A percentile compares a stretch with the other conserved stretches of the same genome.
phyloP scores from a whole-genome alignment of 2,888 invertebrate genomes.

The Nomada lathburiana region DNA sequence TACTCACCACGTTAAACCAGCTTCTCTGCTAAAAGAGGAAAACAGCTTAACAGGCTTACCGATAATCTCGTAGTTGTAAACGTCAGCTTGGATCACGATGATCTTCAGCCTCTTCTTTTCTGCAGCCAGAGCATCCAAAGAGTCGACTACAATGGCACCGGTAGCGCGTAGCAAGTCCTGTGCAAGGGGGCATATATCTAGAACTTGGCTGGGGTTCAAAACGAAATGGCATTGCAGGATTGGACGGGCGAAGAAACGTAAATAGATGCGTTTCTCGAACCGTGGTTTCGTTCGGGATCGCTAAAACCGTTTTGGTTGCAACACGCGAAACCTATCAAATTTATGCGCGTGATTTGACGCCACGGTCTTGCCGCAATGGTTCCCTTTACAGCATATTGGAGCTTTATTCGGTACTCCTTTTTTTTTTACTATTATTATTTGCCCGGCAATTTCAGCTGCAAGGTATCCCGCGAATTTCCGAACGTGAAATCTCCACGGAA shows the following conservation, averaged over 20 bases:
- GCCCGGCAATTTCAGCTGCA: not conserved
- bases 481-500: not conserved
- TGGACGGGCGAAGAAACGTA: slow-evolving; percentile 32
- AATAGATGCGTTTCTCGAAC: slow-evolving; percentile 47
- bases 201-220: slow-evolving; percentile 59
- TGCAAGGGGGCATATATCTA: slow-evolving; percentile 49
- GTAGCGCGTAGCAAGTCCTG: slow-evolving; percentile 73
- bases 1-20: too few relatives aligned
- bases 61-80: slow-evolving; percentile 59
- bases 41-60: slow-evolving; percentile 56
- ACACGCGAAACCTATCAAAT: slow-evolving; percentile 10
- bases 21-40: too few relatives aligned
- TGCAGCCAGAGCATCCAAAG: slow-evolving; percentile 62
- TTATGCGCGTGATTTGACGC: not conserved
- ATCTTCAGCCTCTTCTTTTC: slow-evolving; percentile 58
- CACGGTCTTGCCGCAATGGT: not conserved
- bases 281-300: slow-evolving; percentile 17
- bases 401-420: not conserved
- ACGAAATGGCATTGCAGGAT: slow-evolving; percentile 35
- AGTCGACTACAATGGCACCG: slow-evolving; percentile 70
- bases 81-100: slow-evolving; percentile 64
- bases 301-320: not conserved
- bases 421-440: not conserved
- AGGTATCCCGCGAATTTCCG: not conserved
- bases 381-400: not conserved